Evolutionary conservation across 1,140 invertebrate species (phyloP).

Genomic region (Anoplolepis gracilipes): DNA sequence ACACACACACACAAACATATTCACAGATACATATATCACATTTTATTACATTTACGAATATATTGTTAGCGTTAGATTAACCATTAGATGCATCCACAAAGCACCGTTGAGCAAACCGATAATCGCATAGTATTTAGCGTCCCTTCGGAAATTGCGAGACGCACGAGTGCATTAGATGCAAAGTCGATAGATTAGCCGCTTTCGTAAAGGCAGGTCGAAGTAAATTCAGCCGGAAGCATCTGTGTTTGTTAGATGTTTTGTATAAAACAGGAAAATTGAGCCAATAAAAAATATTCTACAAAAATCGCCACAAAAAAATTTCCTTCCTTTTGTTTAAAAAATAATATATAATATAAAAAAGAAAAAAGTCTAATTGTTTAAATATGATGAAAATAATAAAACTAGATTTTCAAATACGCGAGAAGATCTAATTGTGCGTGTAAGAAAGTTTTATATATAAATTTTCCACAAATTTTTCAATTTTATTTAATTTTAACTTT

Average conservation of each 20-base stretch:
- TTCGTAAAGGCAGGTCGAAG: conserved; percentile 69
- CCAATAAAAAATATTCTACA: conserved; percentile 74
- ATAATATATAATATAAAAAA: conserved; percentile 1
- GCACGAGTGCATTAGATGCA: conserved; percentile 68
- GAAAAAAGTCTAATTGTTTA: neutral
- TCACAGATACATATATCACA: conserved; percentile 10
- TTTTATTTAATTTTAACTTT: no score
- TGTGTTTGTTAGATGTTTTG: conserved; percentile 80
- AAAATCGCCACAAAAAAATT: neutral
- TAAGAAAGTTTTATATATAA: no score
- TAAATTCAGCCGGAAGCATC: conserved; percentile 72
- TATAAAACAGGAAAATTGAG: conserved; percentile 77
- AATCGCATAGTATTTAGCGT: conserved; percentile 68
- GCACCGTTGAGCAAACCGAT: conserved; percentile 68
- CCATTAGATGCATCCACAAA: conserved; percentile 65
- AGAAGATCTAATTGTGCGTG: no score
- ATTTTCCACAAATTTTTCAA: no score
- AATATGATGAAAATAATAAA: no score
- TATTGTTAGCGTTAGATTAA: conserved; percentile 61
- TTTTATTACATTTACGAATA: conserved; percentile 65
- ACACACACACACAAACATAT: conserved; percentile 5
- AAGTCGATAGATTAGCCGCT: conserved; percentile 77
- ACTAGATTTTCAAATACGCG: no score
- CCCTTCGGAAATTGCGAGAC: conserved; percentile 64
- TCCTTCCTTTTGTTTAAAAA: neutral